Base-by-base conservation (phyloP, 2,888 invertebrate genomes). In the Idaea aversata region DNA sequence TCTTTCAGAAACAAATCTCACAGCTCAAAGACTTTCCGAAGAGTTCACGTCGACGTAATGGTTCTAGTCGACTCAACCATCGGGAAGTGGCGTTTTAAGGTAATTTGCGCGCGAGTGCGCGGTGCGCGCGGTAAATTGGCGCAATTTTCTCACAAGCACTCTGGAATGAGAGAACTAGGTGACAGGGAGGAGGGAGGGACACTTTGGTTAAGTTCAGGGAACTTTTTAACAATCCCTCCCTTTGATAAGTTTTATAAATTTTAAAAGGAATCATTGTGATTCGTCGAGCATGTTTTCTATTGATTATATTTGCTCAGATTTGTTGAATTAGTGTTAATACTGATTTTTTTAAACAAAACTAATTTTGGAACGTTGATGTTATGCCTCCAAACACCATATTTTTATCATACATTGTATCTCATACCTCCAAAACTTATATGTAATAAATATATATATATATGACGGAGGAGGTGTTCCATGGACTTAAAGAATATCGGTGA, bases 51-150 rank as follows among this genome's bases (percentile, higher is more conserved):
- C 5, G 47, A 34, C 60, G 35, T 62, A 62, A 62, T 64, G 62
- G 25, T 25, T 65, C 60, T 15, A 47, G 47, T 47, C 7, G 47
- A 5, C 60, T 65, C 61, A 65, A 62, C 63, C 63, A 63, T 58
- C 63, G 10, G 47, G 7, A 47, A 47, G 47, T 47, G 34, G 60
- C 57, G 38, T 61, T 72, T 69, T 64, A 59, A 62, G 58, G 72
- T 65, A 74, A 74, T 72, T 74, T 70, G 16, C 67, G 59, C 62
- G 62, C 68, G 68, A 72, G 71, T 69, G 72, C 68, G 66, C 68
- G n/a, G n/a, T 64, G 47, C 59, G 61, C 64, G 59, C 62, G 63
- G 36, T 58, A 68, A 73, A 72, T 71, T 68, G 67, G 68, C 61
- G 57, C 63, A 65, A 67, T 47, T 47, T 47, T 7, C 47, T 47